These are phyloP conservation scores for Opisthocomus hoazin DNA, from an alignment of 2,113 vertebrate species.

Conservation along the genomic window DNA sequence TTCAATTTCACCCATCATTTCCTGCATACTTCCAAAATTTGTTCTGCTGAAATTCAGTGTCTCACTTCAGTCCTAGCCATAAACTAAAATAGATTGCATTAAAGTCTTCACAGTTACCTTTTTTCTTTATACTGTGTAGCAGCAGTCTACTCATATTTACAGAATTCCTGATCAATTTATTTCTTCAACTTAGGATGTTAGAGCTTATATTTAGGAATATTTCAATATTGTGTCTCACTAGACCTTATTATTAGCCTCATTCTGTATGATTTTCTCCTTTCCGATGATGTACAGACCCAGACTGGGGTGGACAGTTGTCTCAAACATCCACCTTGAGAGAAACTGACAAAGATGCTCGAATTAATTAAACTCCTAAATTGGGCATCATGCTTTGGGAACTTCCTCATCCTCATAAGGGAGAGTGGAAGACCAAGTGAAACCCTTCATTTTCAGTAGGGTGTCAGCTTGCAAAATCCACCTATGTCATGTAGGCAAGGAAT, in stretches of 20 bases:
- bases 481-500: too few species aligned
- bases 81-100: background rate
- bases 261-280: background rate
- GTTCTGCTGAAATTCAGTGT: constrained; percentile 18
- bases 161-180: background rate
- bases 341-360: too few species aligned
- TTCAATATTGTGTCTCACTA: background rate
- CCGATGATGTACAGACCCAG: too few species aligned
- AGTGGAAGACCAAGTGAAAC: too few species aligned
- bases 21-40: constrained; percentile 11
- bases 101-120: background rate
- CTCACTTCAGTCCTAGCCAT: background rate
- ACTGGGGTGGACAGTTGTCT: too few species aligned
- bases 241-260: background rate
- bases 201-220: background rate
- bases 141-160: background rate
- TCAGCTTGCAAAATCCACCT: too few species aligned
- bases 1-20: constrained; percentile 58
- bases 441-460: too few species aligned
- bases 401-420: too few species aligned
- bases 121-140: background rate
- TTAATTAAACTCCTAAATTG: too few species aligned
- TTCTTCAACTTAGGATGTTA: background rate
- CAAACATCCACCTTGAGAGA: too few species aligned
- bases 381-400: too few species aligned